Conservation (phyloP, 2,113 vertebrate species). For the Chrysemys picta region DNA sequence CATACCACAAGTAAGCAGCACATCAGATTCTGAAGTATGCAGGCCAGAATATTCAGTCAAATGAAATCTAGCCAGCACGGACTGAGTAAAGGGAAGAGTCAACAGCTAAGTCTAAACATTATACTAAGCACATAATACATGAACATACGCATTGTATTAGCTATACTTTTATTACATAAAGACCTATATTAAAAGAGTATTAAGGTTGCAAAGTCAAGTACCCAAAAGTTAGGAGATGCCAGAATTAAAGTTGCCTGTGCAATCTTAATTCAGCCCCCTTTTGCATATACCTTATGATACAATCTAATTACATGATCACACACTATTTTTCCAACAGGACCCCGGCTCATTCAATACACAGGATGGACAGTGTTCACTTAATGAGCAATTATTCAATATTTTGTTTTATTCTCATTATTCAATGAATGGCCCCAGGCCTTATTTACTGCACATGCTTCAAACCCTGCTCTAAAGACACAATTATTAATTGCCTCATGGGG, state of each 20-base stretch:
- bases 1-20: background rate
- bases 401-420: background rate
- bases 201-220: background rate
- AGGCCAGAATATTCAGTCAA: conserved; percentile 1
- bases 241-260: background rate
- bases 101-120: fast-evolving
- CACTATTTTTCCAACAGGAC: too few species aligned
- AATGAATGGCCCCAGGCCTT: background rate
- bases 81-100: conserved; percentile 57
- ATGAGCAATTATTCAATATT: background rate
- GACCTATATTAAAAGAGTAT: background rate
- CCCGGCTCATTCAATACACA: too few species aligned
- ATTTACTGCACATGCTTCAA: background rate
- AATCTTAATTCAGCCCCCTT: background rate
- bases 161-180: background rate
- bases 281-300: too few species aligned
- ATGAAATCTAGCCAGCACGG: conserved; percentile 15
- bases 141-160: background rate
- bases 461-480: background rate
- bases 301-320: too few species aligned
- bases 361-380: background rate
- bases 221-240: background rate
- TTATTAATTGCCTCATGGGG: background rate
- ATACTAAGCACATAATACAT: background rate
- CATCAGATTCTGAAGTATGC: background rate